Conservation (phyloP, 2,797 vertebrate genomes). For the Amphiprion clarkii region DNA sequence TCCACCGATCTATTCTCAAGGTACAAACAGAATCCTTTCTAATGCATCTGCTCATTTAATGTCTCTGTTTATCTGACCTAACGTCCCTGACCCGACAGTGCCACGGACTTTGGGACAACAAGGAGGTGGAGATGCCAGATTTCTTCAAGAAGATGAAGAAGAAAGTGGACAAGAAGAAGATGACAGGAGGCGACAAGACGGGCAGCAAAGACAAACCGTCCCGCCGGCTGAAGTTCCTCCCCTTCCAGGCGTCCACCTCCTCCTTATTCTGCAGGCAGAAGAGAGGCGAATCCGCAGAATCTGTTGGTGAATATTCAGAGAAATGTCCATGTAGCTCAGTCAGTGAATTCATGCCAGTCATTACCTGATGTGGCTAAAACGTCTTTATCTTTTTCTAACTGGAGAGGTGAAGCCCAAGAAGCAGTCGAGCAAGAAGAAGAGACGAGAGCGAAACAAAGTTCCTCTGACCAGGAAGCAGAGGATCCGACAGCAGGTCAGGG, state of each 20-base stretch:
- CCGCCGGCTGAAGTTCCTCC: conserved; percentile 75
- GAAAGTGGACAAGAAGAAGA: conserved; percentile 83
- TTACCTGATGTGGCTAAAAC: not conserved
- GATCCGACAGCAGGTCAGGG: conserved; percentile 80
- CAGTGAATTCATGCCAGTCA: not conserved
- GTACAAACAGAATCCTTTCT: conserved; percentile 26
- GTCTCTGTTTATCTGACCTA: not conserved
- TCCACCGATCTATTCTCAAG: conserved; percentile 85
- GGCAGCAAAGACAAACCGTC: conserved; percentile 33
- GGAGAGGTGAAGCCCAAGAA: conserved; percentile 76
- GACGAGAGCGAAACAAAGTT: conserved; percentile 61
- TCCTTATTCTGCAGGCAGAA: conserved; percentile 72
- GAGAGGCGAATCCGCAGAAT: conserved; percentile 50
- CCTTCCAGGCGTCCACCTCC: conserved; percentile 76
- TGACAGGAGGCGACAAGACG: conserved; percentile 63
- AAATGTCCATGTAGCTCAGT: too few species aligned
- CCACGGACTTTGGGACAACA: conserved; percentile 89
- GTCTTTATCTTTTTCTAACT: conserved; percentile 37
- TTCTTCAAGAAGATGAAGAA: conserved; percentile 85
- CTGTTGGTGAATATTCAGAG: conserved; percentile 59
- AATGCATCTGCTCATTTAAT: not conserved
- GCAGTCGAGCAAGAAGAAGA: conserved; percentile 79
- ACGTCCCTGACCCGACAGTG: conserved; percentile 70
- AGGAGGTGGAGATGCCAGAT: conserved; percentile 83
- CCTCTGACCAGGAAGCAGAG: conserved; percentile 80